Conservation (phyloP, 2,797 vertebrate genomes). For the Mormyrus hasselquistii region DNA sequence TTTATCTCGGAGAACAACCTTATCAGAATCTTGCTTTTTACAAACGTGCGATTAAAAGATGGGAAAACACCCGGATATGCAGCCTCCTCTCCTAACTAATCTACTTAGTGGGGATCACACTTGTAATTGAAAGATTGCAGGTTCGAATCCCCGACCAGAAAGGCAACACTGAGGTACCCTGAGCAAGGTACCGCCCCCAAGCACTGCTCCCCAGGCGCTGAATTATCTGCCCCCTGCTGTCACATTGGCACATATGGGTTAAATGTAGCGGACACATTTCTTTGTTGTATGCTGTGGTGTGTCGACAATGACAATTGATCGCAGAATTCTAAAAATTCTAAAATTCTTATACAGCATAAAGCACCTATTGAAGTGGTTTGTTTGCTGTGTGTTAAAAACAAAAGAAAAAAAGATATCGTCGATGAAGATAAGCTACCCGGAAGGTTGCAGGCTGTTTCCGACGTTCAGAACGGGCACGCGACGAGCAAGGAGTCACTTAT, state of each 20-base stretch:
- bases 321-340: too few relatives aligned
- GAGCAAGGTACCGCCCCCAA: too few relatives aligned
- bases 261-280: too few relatives aligned
- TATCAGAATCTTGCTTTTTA: constrained; percentile 11
- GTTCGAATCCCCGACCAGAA: too few relatives aligned
- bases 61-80: constrained; percentile 16
- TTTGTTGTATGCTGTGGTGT: too few relatives aligned
- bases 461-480: background rate
- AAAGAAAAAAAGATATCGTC: background rate
- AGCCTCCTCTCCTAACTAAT: background rate
- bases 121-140: too few relatives aligned
- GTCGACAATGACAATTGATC: too few relatives aligned
- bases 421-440: background rate
- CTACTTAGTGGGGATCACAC: background rate
- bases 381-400: background rate
- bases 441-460: background rate
- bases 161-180: too few relatives aligned
- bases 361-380: background rate
- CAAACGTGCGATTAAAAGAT: constrained; percentile 29
- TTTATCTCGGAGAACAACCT: constrained; percentile 28
- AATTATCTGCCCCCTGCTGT: too few relatives aligned
- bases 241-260: too few relatives aligned
- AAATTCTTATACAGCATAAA: background rate
- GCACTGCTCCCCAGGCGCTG: too few relatives aligned
- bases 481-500: background rate